Conservation (phyloP, 2,888 invertebrate genomes). For the Ashinkailepas kermadecensis region DNA sequence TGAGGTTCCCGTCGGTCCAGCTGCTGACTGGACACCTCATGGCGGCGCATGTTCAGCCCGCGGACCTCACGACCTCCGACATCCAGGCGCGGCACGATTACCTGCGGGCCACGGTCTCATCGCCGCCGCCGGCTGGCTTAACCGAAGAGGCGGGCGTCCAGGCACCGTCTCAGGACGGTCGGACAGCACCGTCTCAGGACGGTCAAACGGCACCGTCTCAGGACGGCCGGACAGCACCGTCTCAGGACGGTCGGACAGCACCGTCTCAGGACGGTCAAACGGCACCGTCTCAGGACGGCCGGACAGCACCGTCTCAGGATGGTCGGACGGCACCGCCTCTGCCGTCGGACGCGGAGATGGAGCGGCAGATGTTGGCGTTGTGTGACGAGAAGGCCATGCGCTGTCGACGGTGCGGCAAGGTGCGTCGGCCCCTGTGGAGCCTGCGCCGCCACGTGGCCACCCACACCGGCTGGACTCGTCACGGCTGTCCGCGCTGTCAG, state of each 20-base stretch:
- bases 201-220: too few relatives aligned
- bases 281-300: too few relatives aligned
- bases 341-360: background rate
- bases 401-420: background rate
- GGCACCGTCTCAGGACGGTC: background rate
- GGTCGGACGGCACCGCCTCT: too few relatives aligned
- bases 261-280: too few relatives aligned
- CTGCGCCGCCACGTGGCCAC: background rate
- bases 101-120: background rate
- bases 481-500: background rate
- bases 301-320: too few relatives aligned
- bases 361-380: background rate
- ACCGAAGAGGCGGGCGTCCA: background rate
- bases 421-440: background rate
- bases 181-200: too few relatives aligned
- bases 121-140: background rate
- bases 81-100: background rate
- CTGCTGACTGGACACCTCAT: background rate
- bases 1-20: background rate
- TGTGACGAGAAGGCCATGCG: background rate
- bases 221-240: too few relatives aligned
- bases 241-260: too few relatives aligned
- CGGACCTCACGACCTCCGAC: background rate
- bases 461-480: background rate
- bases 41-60: background rate